These are phyloP conservation scores for Tetragonula clypearis DNA, from an alignment of 1,140 invertebrate genomes.

Conservation along the genomic window DNA sequence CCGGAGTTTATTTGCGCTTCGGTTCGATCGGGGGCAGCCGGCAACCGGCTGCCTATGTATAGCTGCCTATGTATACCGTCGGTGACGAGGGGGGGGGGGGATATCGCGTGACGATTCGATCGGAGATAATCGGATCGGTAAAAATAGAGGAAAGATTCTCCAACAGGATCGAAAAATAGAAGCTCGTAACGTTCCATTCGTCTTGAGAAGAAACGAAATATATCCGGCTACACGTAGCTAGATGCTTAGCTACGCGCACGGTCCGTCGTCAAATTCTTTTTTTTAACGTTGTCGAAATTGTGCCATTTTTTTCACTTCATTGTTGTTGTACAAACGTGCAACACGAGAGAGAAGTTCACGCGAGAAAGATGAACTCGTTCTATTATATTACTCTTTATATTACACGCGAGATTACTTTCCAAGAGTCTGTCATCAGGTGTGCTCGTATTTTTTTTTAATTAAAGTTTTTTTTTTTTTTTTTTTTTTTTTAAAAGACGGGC, in stretches of 20 bases:
- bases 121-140: conserved; percentile 51
- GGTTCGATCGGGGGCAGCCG: conserved; percentile 72
- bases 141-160: conserved; percentile 49
- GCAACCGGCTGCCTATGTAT: conserved; percentile 64
- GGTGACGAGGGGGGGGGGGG: conserved; percentile 55
- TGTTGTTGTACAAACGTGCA: no score
- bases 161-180: conserved; percentile 36
- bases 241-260: no score
- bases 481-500: neutral
- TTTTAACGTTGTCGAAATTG: neutral
- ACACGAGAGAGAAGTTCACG: no score
- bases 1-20: conserved; percentile 76
- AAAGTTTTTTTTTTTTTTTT: neutral
- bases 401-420: no score
- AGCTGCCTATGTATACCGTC: conserved; percentile 41
- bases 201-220: neutral
- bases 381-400: no score
- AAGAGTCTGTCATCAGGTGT: no score
- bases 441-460: no score
- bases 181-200: neutral
- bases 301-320: neutral
- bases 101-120: conserved; percentile 71
- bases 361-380: no score
- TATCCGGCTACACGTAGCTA: no score
- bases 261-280: neutral